phyloP scores from a whole-genome alignment of 2,113 vertebrate species.

The Sinocyclocheilus rhinocerous region DNA sequence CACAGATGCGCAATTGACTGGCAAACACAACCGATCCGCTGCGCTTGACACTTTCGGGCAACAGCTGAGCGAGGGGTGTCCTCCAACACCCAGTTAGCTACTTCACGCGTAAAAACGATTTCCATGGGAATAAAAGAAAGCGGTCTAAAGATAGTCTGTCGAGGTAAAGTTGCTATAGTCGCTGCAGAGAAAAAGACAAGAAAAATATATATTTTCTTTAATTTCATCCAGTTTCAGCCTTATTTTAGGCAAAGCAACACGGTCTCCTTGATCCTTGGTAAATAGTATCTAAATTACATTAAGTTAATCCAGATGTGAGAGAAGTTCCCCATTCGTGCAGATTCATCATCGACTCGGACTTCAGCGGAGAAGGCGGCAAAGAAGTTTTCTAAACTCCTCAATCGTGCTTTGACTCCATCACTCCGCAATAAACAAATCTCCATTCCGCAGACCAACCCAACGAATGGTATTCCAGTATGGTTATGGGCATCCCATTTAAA shows the following conservation, averaged over 20 bases:
- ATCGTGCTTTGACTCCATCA: background rate
- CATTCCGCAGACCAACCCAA: conserved; percentile 38
- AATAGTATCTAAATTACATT: background rate
- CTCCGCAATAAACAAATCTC: background rate
- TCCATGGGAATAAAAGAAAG: conserved; percentile 44
- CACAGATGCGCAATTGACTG: conserved; percentile 60
- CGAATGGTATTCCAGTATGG: conserved; percentile 62
- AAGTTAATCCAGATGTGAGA: conserved; percentile 37
- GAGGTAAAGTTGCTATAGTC: background rate
- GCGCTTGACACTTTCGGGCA: conserved; percentile 54
- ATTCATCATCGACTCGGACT: background rate
- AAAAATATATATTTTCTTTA: background rate
- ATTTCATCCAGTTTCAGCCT: background rate
- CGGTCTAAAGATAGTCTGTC: conserved; percentile 16
- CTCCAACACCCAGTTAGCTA: conserved; percentile 15
- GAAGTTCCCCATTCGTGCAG: conserved; percentile 26
- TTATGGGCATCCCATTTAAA: conserved; percentile 70
- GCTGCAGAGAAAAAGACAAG: background rate
- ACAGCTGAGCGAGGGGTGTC: conserved; percentile 64
- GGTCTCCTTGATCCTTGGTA: background rate
- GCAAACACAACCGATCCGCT: conserved; percentile 56
- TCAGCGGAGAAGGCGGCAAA: background rate
- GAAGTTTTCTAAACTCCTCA: conserved; percentile 7
- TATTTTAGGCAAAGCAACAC: background rate
- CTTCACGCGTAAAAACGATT: conserved; percentile 50